These are phyloP conservation scores for Chydorus sphaericus DNA, from an alignment of 2,888 invertebrate species.

Conservation along the genomic window DNA sequence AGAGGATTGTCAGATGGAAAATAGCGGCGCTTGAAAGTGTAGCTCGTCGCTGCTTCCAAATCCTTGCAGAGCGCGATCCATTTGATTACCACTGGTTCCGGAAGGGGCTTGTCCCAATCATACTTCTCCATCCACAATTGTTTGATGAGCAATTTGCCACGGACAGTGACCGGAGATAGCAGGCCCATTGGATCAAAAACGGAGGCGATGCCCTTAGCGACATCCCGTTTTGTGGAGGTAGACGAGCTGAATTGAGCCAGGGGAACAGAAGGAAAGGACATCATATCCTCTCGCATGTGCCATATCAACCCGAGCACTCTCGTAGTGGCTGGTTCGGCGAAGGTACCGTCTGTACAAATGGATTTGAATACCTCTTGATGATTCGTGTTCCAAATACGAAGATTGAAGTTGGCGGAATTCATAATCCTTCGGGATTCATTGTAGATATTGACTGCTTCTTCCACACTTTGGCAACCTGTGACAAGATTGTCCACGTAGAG, in stretches of 20 bases:
- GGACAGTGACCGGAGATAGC: background rate
- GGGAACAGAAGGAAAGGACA: background rate
- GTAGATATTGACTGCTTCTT: background rate
- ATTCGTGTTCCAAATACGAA: background rate
- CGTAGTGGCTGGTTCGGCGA: background rate
- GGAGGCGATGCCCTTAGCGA: background rate
- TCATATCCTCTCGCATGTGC: background rate
- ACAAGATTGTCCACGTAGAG: conserved; percentile 3
- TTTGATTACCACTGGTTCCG: background rate
- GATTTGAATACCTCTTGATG: background rate
- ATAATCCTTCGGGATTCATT: background rate
- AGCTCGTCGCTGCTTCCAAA: no score
- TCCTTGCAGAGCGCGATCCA: no score
- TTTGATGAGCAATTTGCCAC: background rate
- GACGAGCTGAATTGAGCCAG: background rate
- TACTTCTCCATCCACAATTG: background rate
- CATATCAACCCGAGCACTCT: background rate
- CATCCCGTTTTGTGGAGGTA: background rate
- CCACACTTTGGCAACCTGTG: background rate
- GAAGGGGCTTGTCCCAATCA: background rate
- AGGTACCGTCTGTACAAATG: background rate
- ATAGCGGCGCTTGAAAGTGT: no score
- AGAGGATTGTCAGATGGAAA: no score
- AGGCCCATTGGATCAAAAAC: background rate
- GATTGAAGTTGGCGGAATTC: background rate